Base-by-base conservation (phyloP, 2,888 invertebrate genomes). In the Rhagonycha lutea region DNA sequence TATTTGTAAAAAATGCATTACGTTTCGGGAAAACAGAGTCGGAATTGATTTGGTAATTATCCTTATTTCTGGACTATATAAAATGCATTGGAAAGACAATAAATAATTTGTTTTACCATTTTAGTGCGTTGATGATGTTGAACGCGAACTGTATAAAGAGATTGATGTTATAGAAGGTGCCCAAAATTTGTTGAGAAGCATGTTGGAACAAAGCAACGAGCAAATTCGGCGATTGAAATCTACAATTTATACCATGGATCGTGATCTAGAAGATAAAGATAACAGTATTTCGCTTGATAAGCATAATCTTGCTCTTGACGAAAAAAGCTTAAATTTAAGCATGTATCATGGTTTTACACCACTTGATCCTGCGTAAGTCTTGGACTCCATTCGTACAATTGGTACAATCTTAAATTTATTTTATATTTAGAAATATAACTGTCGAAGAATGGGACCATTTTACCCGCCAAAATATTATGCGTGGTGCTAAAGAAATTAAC, bases 181-280 rank as follows among this genome's bases (percentile, higher is more conserved):
- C 8, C 90, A 93, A 87, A 88, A 88, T 47, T 87, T 96, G 70
- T 88, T 97, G 65, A 90, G 90, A 78, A 90, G 94, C 70, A 91
- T 93, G 0, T 86, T 95, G 11, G 95, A 95, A 84, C 94, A 97
- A 86, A 89, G 94, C 0, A 91, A 92, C 28, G 97, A 98, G 85
- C 96, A 97, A 88, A 91, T 96, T 84, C 91, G 97, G 74, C 91
- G 95, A 77, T 89, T 97, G 63, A 91, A 96, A 73, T 92, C 96
- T 8, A 92, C 94, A 0, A 91, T 94, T 78, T 96, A 95, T 86
- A 91, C 94, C 70, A 90, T 98, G 79, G 96, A 97, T 84, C 92
- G 94, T 73, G 97, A 97, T 88, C 88, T 97, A 47, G 92, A 93
- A 79, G 94, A 95, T 83, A 98, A 98, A 86, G 92, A 93, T 80